Base-by-base conservation (phyloP, 1,140 invertebrate species). In the Dendrolimus punctatus region DNA sequence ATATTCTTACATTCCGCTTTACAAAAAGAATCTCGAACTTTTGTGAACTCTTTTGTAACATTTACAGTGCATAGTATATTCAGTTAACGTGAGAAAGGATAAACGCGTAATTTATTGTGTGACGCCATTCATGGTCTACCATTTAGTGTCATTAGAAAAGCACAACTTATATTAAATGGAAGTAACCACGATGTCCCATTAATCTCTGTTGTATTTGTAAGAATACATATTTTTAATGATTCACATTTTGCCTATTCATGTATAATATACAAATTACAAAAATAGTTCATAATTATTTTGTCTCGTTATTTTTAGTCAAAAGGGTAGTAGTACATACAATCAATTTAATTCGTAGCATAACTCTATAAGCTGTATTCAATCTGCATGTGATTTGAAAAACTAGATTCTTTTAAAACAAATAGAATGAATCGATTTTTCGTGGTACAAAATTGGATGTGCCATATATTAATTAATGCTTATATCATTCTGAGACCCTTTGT, bases 191-290 rank as follows among this genome's bases (percentile, higher is more conserved):
- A 62, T 71, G 64, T 70, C 68, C 70, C 70, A 66, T 64, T 66
- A 66, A 46, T 71, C 67, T 78, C 60, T 79, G 66, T 75, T 74
- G 64, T 84, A 81, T 75, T 71, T 73, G 64, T 79, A 77, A 73
- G 70, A 73, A 71, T 80, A 76, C 75, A 76, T 79, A 78, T 78
- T 81, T 83, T 80, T 81, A 81, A 77, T 76, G 68, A 79, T 78
- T 79, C 80, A 84, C 80, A 72, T 80, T 82, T 82, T 82, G 79
- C 77, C 80, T 84, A 84, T 82, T 84, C 78, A 75, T 84, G 79
- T 85, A 85, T 78, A 80, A 80, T 80, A 80, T 82, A 82, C 77
- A 82, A 76, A 80, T 80, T 76, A 80, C 58, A 80, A 80, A 81
- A 77, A 73, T 73, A 75, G 64, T 66, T 71, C 51, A 60, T 67